Evolutionary conservation across 2,888 invertebrate genomes (phyloP).

Genomic region (Cheilosia vulpina): DNA sequence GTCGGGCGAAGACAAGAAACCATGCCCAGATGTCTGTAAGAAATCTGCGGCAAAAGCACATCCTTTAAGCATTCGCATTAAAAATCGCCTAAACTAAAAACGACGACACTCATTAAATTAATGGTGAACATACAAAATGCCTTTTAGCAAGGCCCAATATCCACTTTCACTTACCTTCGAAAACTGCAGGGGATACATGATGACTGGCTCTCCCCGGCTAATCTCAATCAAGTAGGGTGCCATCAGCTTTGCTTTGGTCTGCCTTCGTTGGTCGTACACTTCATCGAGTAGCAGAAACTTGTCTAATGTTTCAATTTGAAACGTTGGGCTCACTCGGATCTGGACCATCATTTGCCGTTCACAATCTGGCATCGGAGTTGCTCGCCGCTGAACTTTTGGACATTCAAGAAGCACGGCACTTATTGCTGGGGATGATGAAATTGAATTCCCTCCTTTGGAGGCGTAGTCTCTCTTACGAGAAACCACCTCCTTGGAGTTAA

Average conservation of each 20-base stretch:
- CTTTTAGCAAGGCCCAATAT: not conserved
- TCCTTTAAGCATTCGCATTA: too few species aligned
- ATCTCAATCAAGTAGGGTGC: slow-evolving; percentile 79
- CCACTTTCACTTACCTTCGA: slow-evolving; percentile 74
- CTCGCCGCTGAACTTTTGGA: slow-evolving; percentile 49
- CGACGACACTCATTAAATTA: too few species aligned
- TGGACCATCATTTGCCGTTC: slow-evolving; percentile 77
- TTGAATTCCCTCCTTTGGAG: not conserved
- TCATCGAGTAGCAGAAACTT: slow-evolving; percentile 78
- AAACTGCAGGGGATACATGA: slow-evolving; percentile 79
- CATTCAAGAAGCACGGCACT: slow-evolving; percentile 77
- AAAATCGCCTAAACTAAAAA: too few species aligned
- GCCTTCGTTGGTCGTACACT: slow-evolving; percentile 76
- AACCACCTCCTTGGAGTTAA: slow-evolving; percentile 26
- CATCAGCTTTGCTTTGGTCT: slow-evolving; percentile 77
- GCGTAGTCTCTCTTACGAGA: slow-evolving; percentile 24
- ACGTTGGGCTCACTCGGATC: slow-evolving; percentile 76
- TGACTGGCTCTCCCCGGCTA: slow-evolving; percentile 77
- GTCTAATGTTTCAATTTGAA: slow-evolving; percentile 73
- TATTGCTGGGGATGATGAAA: slow-evolving; percentile 65
- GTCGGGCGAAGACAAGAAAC: too few species aligned
- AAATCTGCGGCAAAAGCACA: too few species aligned
- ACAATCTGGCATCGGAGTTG: slow-evolving; percentile 48
- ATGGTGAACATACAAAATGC: too few species aligned
- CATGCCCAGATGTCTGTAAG: too few species aligned